Evolutionary conservation across 2,888 invertebrate species (phyloP).

Genomic region (Hydraecia micacea): DNA sequence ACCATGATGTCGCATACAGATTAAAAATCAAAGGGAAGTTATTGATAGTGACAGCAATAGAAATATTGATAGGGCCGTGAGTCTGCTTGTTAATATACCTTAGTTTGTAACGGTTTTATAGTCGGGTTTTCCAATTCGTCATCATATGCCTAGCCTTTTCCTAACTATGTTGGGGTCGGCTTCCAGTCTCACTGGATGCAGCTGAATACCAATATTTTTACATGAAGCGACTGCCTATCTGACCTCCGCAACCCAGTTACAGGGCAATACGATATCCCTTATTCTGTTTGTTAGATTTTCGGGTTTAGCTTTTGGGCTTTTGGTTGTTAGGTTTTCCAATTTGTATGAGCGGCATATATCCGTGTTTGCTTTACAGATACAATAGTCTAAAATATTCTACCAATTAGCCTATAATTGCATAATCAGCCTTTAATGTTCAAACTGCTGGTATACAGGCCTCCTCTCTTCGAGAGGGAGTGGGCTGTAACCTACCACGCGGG

Average conservation of each 20-base stretch:
- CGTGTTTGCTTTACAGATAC: neutral
- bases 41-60: constrained; percentile 19
- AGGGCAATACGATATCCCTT: too few species aligned
- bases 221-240: too few species aligned
- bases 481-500: neutral
- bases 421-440: neutral
- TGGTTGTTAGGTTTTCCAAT: neutral
- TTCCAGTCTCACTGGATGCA: too few species aligned
- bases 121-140: neutral
- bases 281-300: too few species aligned
- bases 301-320: too few species aligned
- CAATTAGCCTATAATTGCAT: too few species aligned
- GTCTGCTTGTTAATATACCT: constrained; percentile 4
- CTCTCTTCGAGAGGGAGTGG: neutral
- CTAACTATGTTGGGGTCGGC: too few species aligned
- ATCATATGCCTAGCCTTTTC: too few species aligned
- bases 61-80: constrained; percentile 9
- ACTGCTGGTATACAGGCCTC: too few species aligned
- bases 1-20: constrained; percentile 59
- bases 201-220: too few species aligned
- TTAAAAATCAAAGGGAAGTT: constrained; percentile 38
- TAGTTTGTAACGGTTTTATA: constrained; percentile 25
- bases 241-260: too few species aligned
- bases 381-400: neutral
- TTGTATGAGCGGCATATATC: neutral